A percentile compares a stretch with the other conserved stretches of the same genome.
Conservation (phyloP, 1,140 invertebrate species). For the Zaprionus taronus region DNA sequence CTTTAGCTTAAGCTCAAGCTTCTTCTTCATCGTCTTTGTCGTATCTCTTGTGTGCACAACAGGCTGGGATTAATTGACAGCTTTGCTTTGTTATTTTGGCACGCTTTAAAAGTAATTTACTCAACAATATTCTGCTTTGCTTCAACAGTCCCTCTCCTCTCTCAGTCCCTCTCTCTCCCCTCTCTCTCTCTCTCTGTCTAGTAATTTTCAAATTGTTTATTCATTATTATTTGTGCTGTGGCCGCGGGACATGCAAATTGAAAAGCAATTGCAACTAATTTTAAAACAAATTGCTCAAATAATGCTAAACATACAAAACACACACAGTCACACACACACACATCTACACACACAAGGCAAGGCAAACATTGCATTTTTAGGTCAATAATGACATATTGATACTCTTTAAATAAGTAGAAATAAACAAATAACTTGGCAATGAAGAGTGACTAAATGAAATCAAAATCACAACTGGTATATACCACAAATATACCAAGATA, state of each 20-base stretch:
- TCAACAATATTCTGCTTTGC: not conserved
- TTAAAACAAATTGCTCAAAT: conserved; percentile 71
- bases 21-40: not conserved
- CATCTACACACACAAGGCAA: conserved; percentile 7
- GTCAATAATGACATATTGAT: not conserved
- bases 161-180: not conserved
- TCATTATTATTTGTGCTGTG: conserved; percentile 19
- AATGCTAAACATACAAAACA: conserved; percentile 42
- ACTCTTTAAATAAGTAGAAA: not conserved
- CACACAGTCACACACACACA: not conserved
- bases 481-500: conserved; percentile 29
- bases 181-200: not conserved
- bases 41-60: not conserved
- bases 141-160: not conserved
- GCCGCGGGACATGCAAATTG: conserved; percentile 30
- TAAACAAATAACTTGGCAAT: not conserved
- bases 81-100: not conserved
- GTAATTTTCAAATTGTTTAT: conserved; percentile 10
- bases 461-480: not conserved
- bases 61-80: conserved; percentile 1
- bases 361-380: not conserved
- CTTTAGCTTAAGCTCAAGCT: not conserved
- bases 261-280: conserved; percentile 70
- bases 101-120: conserved; percentile 23
- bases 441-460: not conserved